A percentile compares a stretch with the other conserved stretches of the same genome.
Conservation (phyloP, 2,888 invertebrate species). For the Aporophyla nigra region DNA sequence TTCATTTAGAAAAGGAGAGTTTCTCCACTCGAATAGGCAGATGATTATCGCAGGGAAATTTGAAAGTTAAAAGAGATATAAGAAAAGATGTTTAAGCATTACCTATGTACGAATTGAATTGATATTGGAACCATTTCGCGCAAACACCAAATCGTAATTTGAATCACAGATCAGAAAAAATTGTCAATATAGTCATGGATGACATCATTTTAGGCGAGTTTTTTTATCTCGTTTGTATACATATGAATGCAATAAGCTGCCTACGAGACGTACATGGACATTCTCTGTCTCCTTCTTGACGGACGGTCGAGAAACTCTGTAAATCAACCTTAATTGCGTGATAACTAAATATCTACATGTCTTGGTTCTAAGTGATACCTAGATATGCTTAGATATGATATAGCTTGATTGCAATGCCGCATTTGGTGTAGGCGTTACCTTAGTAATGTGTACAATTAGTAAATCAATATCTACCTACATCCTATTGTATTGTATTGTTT, state of each 20-base stretch:
- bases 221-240: neutral
- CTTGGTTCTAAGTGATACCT: neutral
- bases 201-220: neutral
- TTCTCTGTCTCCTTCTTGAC: neutral
- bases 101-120: neutral
- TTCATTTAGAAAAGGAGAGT: too few species aligned
- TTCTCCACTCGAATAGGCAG: neutral
- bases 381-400: neutral
- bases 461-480: constrained; percentile 10
- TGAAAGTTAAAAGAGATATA: neutral
- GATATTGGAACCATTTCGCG: neutral
- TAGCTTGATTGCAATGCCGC: neutral
- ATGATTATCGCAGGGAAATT: neutral
- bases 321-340: neutral
- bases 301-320: neutral
- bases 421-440: neutral
- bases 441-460: constrained; percentile 1
- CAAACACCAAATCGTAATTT: neutral
- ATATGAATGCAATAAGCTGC: neutral
- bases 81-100: neutral
- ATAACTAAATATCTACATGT: neutral
- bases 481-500: constrained; percentile 22
- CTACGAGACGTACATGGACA: too few species aligned
- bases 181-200: neutral
- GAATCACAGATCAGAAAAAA: neutral